phyloP scores from a whole-genome alignment of 2,797 vertebrate genomes.

The Coracias cyanogaster region DNA sequence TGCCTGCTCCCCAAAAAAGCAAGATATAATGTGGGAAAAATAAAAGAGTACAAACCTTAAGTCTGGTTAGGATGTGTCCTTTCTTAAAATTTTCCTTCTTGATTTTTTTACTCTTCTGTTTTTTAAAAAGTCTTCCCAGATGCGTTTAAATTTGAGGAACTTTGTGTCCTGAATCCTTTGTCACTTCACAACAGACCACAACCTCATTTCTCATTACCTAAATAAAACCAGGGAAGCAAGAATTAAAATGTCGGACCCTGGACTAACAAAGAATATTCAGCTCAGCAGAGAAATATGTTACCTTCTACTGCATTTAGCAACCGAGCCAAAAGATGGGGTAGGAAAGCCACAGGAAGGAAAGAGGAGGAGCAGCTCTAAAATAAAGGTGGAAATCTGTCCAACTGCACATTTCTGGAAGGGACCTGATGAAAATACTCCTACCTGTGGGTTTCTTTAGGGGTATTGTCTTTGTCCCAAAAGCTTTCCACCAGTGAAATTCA shows the following conservation, averaged over 20 bases:
- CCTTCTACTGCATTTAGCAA: neutral
- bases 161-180: neutral
- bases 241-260: neutral
- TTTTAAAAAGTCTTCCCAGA: neutral
- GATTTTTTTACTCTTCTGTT: neutral
- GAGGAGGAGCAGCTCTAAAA: neutral
- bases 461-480: neutral
- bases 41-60: neutral
- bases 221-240: neutral
- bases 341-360: neutral
- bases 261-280: neutral
- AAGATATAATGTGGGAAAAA: neutral
- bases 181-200: neutral
- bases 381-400: neutral
- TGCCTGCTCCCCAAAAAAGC: neutral
- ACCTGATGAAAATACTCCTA: neutral
- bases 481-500: neutral
- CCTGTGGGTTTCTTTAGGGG: neutral
- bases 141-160: neutral
- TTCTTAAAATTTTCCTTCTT: neutral
- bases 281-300: neutral
- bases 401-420: neutral
- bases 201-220: neutral
- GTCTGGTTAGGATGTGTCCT: neutral
- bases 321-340: neutral